Conservation (phyloP, 2,113 vertebrate species). For the Phaethon lepturus region DNA sequence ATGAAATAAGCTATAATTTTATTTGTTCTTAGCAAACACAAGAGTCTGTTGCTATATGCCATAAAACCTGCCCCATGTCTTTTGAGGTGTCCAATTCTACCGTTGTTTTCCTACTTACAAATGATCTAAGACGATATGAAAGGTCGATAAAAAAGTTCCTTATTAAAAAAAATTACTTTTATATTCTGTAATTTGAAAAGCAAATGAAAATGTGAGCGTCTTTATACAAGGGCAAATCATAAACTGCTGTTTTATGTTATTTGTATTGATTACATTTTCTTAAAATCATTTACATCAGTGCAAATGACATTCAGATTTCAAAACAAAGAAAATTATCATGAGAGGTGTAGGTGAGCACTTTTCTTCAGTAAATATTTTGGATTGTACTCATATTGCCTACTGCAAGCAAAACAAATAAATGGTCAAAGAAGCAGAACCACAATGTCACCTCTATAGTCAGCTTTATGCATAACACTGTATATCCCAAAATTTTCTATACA, state of each 20-base stretch:
- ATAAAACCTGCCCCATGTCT: not conserved
- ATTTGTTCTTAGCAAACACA: constrained; percentile 1
- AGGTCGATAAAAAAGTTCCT: not conserved
- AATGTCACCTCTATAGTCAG: not conserved
- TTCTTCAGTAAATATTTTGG: not conserved
- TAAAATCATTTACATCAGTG: not conserved
- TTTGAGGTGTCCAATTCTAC: constrained; percentile 30
- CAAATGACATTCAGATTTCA: not conserved
- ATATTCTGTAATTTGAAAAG: not conserved
- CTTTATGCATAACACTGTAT: not conserved
- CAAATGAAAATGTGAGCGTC: not conserved
- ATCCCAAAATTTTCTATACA: not conserved
- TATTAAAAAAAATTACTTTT: not conserved
- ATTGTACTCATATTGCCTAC: not conserved
- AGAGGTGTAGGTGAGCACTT: not conserved
- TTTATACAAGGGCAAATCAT: not conserved
- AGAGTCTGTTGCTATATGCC: not conserved
- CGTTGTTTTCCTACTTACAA: constrained; percentile 34
- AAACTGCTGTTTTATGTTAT: not conserved
- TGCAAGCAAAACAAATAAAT: not conserved
- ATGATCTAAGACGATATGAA: not conserved
- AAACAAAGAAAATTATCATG: not conserved
- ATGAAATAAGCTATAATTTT: constrained; percentile 37
- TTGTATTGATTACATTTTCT: not conserved
- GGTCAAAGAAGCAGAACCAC: not conserved